phyloP scores from a whole-genome alignment of 1,140 invertebrate species.

The Contarinia nasturtii region DNA sequence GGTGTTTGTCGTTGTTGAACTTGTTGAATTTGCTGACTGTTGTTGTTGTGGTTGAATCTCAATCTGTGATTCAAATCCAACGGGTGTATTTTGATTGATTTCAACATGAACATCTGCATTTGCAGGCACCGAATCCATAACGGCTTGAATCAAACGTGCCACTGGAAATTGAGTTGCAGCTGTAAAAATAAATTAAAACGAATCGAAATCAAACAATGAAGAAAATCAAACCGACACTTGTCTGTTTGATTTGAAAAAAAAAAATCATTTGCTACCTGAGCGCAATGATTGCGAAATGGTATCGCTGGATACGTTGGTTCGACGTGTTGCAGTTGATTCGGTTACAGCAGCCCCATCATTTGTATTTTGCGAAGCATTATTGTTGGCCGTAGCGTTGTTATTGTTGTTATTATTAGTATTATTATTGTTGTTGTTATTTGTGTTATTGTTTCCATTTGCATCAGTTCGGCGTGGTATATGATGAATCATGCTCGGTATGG shows the following conservation, averaged over 20 bases:
- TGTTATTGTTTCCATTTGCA: neutral
- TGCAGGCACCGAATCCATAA: slow-evolving; percentile 17
- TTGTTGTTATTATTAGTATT: slow-evolving; percentile 1
- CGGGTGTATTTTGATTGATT: slow-evolving; percentile 17
- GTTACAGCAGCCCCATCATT: slow-evolving; percentile 14
- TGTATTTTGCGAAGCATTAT: slow-evolving; percentile 15
- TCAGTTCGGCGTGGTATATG: neutral
- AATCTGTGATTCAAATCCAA: slow-evolving; percentile 20
- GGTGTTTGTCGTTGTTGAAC: slow-evolving; percentile 2
- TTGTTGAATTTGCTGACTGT: neutral
- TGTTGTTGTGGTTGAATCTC: slow-evolving; percentile 6
- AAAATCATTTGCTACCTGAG: neutral
- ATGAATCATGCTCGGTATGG: neutral
- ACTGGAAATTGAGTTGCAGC: slow-evolving; percentile 18
- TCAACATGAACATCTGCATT: slow-evolving; percentile 16
- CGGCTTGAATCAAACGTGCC: slow-evolving; percentile 36
- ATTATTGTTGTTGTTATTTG: neutral
- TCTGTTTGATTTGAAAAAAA: neutral
- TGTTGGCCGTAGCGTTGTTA: slow-evolving; percentile 8
- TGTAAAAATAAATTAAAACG: slow-evolving; percentile 7
- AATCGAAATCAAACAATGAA: too few species aligned
- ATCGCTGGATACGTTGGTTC: slow-evolving; percentile 9
- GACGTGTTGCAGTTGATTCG: slow-evolving; percentile 10
- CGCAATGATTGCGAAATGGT: slow-evolving; percentile 1
- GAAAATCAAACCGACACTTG: too few species aligned